Percentiles rank a stretch among this genome's conserved stretches.
Evolutionary conservation across 2,888 invertebrate genomes (phyloP).

Genomic region (Ennomos quercinarius): DNA sequence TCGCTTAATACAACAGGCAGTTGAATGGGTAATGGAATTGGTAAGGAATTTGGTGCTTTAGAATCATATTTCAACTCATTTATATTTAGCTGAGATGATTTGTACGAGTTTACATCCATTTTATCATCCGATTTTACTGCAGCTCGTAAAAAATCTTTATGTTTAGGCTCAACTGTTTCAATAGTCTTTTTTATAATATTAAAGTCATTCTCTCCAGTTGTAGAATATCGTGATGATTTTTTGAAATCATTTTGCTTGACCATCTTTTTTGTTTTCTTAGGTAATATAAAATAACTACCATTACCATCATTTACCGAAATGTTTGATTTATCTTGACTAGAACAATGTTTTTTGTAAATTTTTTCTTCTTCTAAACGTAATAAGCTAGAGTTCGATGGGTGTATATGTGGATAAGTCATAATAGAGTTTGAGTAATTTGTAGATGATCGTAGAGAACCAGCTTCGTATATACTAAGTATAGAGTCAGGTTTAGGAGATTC

Average conservation of each 20-base stretch:
- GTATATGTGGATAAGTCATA: conserved; percentile 67
- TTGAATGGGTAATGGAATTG: conserved; percentile 4
- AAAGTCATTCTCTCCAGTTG: conserved; percentile 2
- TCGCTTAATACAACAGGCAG: background rate
- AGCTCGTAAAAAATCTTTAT: background rate
- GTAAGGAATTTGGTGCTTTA: background rate
- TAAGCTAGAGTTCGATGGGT: conserved; percentile 45
- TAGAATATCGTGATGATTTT: conserved; percentile 21
- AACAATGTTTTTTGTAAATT: conserved; percentile 34
- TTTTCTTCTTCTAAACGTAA: conserved; percentile 39
- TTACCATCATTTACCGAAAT: conserved; percentile 43
- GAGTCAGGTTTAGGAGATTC: conserved; percentile 38
- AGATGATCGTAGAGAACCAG: conserved; percentile 35
- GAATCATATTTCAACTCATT: background rate
- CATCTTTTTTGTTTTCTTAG: conserved; percentile 44
- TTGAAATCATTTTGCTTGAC: conserved; percentile 28
- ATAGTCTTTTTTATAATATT: background rate
- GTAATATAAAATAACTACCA: conserved; percentile 52
- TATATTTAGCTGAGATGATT: background rate
- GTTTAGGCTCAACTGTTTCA: background rate
- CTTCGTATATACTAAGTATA: conserved; percentile 43
- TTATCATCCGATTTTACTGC: background rate
- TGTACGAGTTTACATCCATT: background rate
- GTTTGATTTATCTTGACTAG: conserved; percentile 37
- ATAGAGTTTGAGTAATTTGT: conserved; percentile 55